Evolutionary conservation across 2,888 invertebrate species (phyloP), one percentile per base, ranked within the genome.

Genomic region (Tiphia femorata): DNA sequence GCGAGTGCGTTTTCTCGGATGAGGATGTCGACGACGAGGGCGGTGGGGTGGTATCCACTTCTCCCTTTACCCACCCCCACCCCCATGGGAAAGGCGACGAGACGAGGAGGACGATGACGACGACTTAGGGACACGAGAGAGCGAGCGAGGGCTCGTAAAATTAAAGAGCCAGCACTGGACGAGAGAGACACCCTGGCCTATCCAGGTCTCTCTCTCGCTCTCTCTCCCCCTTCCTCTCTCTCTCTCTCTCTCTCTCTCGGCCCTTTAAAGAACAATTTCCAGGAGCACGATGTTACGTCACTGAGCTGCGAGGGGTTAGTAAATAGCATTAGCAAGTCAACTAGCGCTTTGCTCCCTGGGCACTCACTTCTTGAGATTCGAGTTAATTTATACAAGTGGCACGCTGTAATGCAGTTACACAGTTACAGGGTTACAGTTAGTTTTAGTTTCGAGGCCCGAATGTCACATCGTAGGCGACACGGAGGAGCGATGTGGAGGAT

Each of bases 321-420:
- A 80, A 80, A 80, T 78, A 79, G 73, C 73, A 80, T 80, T 80
- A 80, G 79, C 80, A 80, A 80, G 80, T 80, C 80, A 80, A 80
- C 79, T 78, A 78, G 77, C 75, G 75, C 73, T 74, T 77, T 75
- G 67, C 76, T 73, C 73, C 72, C 53, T 64, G 70, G 69, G 73
- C 76, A 78, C 76, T 80, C 78, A 78, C 75, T 80, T 78, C 80
- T 80, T 78, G 79, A 80, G 79, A 79, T 80, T 78, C 79, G 61
- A 75, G 79, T 76, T 80, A 80, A 80, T 80, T 80, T 80, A 80
- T 80, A 80, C 80, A 75, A 80, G 80, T 79, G 77, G 75, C 72
- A 68, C 72, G 62, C 66, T 72, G 70, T 77, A 79, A 80, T 75
- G 72, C 71, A 75, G 78, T 79, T 79, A 77, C 75, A 72, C 72